phyloP scores from a whole-genome alignment of 1,140 invertebrate species.

The Charaxes varanes region DNA sequence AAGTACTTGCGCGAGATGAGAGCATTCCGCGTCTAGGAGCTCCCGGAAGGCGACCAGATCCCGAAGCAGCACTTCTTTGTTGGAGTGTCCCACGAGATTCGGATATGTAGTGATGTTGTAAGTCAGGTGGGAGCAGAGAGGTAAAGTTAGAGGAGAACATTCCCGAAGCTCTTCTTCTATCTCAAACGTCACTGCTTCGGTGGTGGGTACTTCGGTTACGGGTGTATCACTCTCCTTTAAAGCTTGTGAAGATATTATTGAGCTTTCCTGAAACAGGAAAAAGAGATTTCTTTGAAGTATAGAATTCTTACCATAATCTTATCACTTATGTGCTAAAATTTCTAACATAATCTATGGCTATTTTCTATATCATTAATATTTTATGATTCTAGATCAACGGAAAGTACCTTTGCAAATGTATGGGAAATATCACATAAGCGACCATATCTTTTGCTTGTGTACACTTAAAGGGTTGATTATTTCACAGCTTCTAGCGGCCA shows the following conservation, averaged over 20 bases:
- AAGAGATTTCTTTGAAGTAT: no score
- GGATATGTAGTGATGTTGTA: conserved; percentile 91
- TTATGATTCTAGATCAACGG: no score
- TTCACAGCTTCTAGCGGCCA: no score
- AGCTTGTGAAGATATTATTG: conserved; percentile 54
- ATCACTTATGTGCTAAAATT: neutral
- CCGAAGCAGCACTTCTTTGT: conserved; percentile 79
- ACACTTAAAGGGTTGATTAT: no score
- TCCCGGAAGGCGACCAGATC: conserved; percentile 90
- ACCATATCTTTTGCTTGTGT: no score
- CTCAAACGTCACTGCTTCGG: conserved; percentile 63
- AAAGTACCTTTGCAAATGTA: no score
- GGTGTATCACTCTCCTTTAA: conserved; percentile 65
- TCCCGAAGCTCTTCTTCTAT: conserved; percentile 72
- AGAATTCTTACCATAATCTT: no score
- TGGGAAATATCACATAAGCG: no score
- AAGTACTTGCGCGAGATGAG: conserved; percentile 78
- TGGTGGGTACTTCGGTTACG: conserved; percentile 73
- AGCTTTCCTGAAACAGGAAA: conserved; percentile 43
- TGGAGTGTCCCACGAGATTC: conserved; percentile 82
- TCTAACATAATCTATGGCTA: neutral
- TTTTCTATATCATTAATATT: neutral
- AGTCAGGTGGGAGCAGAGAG: conserved; percentile 82
- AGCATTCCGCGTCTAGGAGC: conserved; percentile 91
- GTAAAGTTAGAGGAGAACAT: conserved; percentile 79